These are phyloP conservation scores for Thymelicus lineola DNA, from an alignment of 2,888 invertebrate species.

Conservation along the genomic window DNA sequence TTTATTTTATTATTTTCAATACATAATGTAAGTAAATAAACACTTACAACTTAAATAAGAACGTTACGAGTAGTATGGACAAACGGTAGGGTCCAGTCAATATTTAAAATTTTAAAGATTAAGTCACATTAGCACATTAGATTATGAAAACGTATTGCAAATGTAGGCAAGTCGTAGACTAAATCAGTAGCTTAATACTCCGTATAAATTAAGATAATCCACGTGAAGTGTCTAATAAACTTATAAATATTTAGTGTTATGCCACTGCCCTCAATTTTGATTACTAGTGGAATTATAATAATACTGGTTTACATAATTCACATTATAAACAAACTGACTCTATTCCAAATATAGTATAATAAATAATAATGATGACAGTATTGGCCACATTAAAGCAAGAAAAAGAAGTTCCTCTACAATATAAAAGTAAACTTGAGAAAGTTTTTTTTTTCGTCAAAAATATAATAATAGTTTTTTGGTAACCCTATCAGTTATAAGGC, in stretches of 20 bases:
- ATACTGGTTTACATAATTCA: neutral
- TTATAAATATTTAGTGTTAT: conserved; percentile 1
- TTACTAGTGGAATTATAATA: conserved; percentile 1
- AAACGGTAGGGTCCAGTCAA: too few relatives aligned
- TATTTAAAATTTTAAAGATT: neutral
- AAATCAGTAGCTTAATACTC: conserved; percentile 6
- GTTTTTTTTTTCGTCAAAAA: neutral
- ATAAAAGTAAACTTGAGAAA: too few relatives aligned
- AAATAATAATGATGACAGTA: too few relatives aligned
- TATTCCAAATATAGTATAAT: too few relatives aligned
- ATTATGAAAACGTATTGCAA: neutral
- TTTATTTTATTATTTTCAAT: too few relatives aligned
- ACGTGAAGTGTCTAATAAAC: neutral
- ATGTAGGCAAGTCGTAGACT: conserved; percentile 8
- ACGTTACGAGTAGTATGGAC: too few relatives aligned
- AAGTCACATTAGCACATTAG: neutral
- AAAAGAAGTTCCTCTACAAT: too few relatives aligned
- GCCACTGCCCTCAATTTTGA: neutral
- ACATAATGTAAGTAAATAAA: too few relatives aligned
- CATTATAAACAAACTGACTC: too few relatives aligned
- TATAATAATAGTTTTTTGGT: conserved; percentile 1
- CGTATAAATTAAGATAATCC: conserved; percentile 9
- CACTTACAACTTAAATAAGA: too few relatives aligned
- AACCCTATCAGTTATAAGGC: conserved; percentile 45
- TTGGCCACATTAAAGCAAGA: too few relatives aligned